Percentiles rank a stretch among this genome's conserved stretches.
phyloP scores from a whole-genome alignment of 2,113 vertebrate species.

The Vulpes lagopus region DNA sequence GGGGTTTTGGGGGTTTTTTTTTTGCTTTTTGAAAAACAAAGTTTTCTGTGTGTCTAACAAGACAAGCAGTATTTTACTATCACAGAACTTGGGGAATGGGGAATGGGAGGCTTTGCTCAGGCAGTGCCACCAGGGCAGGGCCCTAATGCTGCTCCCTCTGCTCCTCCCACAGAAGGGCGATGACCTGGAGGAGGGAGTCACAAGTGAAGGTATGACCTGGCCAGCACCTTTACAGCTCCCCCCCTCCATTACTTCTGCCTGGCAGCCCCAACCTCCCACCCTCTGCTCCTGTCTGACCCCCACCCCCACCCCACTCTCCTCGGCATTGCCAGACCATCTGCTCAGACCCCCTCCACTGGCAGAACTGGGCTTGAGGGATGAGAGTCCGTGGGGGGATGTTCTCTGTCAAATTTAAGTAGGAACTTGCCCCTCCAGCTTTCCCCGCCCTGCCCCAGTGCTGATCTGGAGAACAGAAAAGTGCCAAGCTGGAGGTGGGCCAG shows the following conservation, averaged over 20 bases:
- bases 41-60: background rate
- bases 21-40: conserved; percentile 6
- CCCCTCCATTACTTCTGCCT: too few species aligned
- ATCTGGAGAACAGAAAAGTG: background rate
- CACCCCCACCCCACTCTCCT: too few species aligned
- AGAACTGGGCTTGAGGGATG: background rate
- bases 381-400: rapidly evolving
- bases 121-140: background rate
- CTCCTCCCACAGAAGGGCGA: conserved; percentile 93
- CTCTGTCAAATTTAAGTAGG: background rate
- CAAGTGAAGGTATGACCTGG: conserved; percentile 94
- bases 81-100: background rate
- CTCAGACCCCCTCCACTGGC: background rate
- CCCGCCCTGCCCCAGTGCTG: background rate
- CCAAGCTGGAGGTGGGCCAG: background rate
- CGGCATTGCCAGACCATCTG: background rate
- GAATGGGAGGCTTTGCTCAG: background rate
- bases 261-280: too few species aligned
- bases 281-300: background rate
- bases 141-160: conserved; percentile 55
- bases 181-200: conserved; percentile 97
- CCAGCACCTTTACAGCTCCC: background rate
- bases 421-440: background rate
- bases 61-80: background rate
- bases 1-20: background rate